Evolutionary conservation across 2,797 vertebrate genomes (phyloP).

Genomic region (Semotilus atromaculatus): DNA sequence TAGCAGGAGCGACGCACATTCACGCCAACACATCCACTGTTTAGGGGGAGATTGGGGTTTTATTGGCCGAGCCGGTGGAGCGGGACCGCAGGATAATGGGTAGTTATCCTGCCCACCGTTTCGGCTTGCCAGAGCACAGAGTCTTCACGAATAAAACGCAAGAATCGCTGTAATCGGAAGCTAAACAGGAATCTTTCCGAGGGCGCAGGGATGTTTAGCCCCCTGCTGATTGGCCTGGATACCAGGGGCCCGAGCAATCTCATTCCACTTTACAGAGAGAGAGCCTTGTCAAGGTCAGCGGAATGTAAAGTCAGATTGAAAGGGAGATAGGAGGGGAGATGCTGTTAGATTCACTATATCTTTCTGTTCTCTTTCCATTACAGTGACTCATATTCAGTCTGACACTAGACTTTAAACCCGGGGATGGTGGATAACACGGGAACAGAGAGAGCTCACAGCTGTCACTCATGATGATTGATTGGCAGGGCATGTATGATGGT

Average conservation of each 20-base stretch:
- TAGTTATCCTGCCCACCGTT: constrained; percentile 47
- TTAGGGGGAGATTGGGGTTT: constrained; percentile 51
- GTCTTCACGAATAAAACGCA: constrained; percentile 34
- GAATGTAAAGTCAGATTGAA: constrained; percentile 47
- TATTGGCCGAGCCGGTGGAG: constrained; percentile 50
- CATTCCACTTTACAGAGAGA: constrained; percentile 46
- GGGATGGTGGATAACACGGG: background rate
- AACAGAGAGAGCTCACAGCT: constrained; percentile 15
- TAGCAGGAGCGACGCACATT: constrained; percentile 5
- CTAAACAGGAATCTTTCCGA: constrained; percentile 46
- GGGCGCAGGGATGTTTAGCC: constrained; percentile 35
- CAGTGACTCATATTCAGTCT: constrained; percentile 29
- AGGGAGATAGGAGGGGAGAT: constrained; percentile 39
- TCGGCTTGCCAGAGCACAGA: background rate
- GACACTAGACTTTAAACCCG: constrained; percentile 30
- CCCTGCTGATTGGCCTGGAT: constrained; percentile 53
- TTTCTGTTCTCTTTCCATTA: constrained; percentile 33
- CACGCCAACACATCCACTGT: constrained; percentile 26
- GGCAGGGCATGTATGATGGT: constrained; percentile 10
- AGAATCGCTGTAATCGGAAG: constrained; percentile 53
- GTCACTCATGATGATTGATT: constrained; percentile 43
- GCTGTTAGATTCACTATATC: constrained; percentile 33
- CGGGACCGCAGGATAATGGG: constrained; percentile 51
- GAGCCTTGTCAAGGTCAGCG: constrained; percentile 36
- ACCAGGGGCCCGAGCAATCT: constrained; percentile 42